phyloP scores from a whole-genome alignment of 2,797 vertebrate species.

The Semotilus atromaculatus region DNA sequence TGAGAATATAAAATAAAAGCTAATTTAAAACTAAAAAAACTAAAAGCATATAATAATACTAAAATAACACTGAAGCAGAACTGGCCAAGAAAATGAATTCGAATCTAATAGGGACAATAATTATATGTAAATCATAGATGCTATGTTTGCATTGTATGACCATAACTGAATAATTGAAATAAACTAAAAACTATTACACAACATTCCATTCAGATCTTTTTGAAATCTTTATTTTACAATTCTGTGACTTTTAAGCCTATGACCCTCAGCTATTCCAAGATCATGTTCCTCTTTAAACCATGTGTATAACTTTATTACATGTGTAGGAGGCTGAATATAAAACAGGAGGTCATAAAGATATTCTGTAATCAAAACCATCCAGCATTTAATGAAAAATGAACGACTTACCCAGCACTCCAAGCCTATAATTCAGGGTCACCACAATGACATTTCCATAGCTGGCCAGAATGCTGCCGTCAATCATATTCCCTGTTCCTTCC shows the following conservation, averaged over 20 bases:
- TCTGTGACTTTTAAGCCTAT: not conserved
- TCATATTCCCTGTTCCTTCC: conserved; percentile 95
- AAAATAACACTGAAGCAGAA: no score
- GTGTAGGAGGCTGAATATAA: not conserved
- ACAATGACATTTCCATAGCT: conserved; percentile 97
- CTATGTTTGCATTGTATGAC: not conserved
- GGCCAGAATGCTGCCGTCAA: conserved; percentile 93
- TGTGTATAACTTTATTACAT: not conserved
- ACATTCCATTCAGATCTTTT: not conserved
- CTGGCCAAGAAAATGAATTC: not conserved
- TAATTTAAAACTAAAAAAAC: not conserved
- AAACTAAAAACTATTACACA: not conserved
- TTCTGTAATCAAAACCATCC: not conserved
- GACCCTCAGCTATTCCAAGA: conserved; percentile 11
- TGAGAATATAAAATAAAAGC: not conserved
- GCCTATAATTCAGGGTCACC: conserved; percentile 93
- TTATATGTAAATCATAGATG: not conserved
- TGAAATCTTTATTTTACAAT: not conserved
- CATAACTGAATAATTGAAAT: not conserved
- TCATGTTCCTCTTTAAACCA: conserved; percentile 13
- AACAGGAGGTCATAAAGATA: conserved; percentile 7
- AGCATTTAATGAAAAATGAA: conserved; percentile 17
- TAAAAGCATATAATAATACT: not conserved
- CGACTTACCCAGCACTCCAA: conserved; percentile 92
- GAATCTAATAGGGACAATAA: not conserved